A percentile compares a stretch with the other conserved stretches of the same genome.
These are phyloP conservation scores for Seriola rivoliana DNA, from an alignment of 2,113 vertebrate species.

Conservation along the genomic window DNA sequence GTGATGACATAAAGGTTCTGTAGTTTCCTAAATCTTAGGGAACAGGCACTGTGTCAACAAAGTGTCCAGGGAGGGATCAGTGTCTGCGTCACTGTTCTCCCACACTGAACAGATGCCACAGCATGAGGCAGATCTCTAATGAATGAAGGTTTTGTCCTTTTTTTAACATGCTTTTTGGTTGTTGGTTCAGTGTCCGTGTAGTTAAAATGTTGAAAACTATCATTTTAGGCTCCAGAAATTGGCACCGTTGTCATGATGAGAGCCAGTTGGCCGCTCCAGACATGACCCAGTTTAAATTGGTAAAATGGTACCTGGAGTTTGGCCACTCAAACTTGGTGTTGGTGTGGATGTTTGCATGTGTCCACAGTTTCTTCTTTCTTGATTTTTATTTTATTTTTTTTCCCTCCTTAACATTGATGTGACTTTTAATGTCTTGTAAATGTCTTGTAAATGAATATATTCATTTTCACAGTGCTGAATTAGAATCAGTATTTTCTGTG, in stretches of 20 bases:
- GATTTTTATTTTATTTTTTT: background rate
- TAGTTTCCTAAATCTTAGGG: conserved; percentile 9
- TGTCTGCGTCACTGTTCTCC: conserved; percentile 37
- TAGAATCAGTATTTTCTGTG: conserved; percentile 19
- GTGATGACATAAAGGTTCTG: background rate
- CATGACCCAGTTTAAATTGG: background rate
- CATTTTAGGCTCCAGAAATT: background rate
- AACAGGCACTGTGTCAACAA: conserved; percentile 41
- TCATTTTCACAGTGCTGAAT: background rate
- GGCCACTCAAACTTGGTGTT: background rate
- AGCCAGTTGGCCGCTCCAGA: background rate
- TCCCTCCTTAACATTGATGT: conserved; percentile 4
- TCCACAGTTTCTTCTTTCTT: background rate
- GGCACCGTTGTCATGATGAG: background rate
- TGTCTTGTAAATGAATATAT: conserved; percentile 20
- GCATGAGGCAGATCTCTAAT: background rate
- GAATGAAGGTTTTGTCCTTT: background rate
- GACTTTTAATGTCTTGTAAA: conserved; percentile 14
- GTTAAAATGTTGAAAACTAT: background rate
- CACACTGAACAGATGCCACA: conserved; percentile 38
- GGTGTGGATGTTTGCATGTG: conserved; percentile 2
- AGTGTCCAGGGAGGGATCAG: conserved; percentile 30
- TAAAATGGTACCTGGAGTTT: background rate
- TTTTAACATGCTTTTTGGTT: background rate
- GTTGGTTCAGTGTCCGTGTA: background rate